phyloP scores from a whole-genome alignment of 30 jellyfish, hydroid and myxozoan species.

The Sanderia malayensis region DNA sequence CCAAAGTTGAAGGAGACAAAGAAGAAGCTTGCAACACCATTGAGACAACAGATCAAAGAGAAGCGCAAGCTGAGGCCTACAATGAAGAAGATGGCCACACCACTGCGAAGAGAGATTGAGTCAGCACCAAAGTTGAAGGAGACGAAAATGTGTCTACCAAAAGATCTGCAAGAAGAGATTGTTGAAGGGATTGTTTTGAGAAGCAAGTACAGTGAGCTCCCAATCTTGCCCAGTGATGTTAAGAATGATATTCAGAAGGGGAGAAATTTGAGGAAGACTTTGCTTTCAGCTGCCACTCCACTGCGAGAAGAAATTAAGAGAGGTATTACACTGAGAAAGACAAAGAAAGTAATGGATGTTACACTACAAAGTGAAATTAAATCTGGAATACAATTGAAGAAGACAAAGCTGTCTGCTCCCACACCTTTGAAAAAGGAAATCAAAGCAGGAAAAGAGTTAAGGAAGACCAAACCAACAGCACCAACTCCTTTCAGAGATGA shows the following conservation, averaged over 20 bases:
- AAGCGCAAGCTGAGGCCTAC: background rate
- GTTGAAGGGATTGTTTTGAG: too few species aligned
- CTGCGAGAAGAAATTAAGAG: too few species aligned
- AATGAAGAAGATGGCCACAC: background rate
- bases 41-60: background rate
- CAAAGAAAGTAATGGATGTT: slow-evolving; percentile 4
- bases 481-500: slow-evolving; percentile 32
- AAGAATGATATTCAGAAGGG: too few species aligned
- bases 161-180: slow-evolving; percentile 33
- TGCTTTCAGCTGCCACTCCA: too few species aligned
- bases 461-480: too few species aligned
- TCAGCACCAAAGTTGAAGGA: background rate
- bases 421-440: too few species aligned
- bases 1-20: slow-evolving; percentile 47
- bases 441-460: too few species aligned
- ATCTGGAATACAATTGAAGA: too few species aligned
- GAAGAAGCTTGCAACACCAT: slow-evolving; percentile 28
- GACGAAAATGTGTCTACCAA: background rate
- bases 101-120: slow-evolving; percentile 31
- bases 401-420: slow-evolving; percentile 41
- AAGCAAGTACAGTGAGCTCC: too few species aligned
- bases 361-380: too few species aligned
- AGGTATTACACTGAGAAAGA: slow-evolving; percentile 6
- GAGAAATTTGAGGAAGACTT: too few species aligned
- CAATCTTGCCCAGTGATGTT: too few species aligned